Evolutionary conservation across 2,888 invertebrate genomes (phyloP).

Genomic region (Hartigia nigra): DNA sequence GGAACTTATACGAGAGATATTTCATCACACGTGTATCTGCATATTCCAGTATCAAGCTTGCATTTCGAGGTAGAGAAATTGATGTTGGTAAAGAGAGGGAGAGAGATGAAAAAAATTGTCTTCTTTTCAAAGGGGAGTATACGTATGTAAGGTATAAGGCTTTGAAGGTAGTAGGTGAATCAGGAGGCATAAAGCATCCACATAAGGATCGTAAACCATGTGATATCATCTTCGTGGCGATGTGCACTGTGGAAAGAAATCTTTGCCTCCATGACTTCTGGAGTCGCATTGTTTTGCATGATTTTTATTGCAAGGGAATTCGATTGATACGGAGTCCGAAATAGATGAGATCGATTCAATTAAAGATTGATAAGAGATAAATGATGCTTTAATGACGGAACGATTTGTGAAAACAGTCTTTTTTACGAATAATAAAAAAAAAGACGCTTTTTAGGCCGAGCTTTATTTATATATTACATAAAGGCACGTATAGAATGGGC

Average conservation of each 20-base stretch:
- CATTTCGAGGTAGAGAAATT: constrained; percentile 28
- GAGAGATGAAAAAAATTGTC: neutral
- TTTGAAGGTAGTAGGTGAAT: neutral
- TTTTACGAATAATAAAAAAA: neutral
- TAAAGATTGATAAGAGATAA: neutral
- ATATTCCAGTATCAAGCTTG: constrained; percentile 44
- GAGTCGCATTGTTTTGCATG: constrained; percentile 51
- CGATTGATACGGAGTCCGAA: neutral
- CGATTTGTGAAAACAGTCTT: neutral
- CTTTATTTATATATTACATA: neutral
- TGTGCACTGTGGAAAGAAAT: constrained; percentile 50
- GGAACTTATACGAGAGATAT: constrained; percentile 37
- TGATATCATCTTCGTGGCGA: constrained; percentile 57
- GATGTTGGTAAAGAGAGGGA: neutral
- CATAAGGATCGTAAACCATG: constrained; percentile 56
- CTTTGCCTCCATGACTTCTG: constrained; percentile 44
- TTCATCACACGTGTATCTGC: constrained; percentile 51
- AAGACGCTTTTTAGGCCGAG: neutral
- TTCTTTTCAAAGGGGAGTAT: neutral
- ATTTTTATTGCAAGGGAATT: neutral
- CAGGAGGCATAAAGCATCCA: constrained; percentile 53
- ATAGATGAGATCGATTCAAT: neutral
- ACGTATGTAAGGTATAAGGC: constrained; percentile 33
- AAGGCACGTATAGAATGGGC: neutral
- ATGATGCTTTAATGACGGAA: neutral